A percentile compares a stretch with the other conserved stretches of the same genome.
Conservation (phyloP, 2,888 invertebrate genomes). For the Anaspis maculata region DNA sequence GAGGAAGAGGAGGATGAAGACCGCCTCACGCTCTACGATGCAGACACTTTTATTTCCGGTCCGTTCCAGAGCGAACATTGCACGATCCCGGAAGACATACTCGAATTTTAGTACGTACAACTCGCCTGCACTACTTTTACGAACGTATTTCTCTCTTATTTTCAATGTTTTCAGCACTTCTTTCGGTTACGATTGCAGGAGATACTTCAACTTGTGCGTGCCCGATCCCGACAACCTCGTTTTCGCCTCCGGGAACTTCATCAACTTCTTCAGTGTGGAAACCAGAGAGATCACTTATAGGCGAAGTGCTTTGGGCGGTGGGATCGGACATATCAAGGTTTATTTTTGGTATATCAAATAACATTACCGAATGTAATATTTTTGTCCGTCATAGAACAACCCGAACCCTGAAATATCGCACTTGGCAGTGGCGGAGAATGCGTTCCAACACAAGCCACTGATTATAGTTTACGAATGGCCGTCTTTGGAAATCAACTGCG, state of each 20-base stretch:
- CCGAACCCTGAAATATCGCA: constrained; percentile 51
- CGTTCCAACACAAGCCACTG: constrained; percentile 56
- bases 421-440: constrained; percentile 82
- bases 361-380: too few relatives aligned
- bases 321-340: constrained; percentile 76
- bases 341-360: too few relatives aligned
- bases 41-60: constrained; percentile 50
- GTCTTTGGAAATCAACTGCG: constrained; percentile 60
- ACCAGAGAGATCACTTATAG: constrained; percentile 60
- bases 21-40: constrained; percentile 27
- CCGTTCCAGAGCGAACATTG: constrained; percentile 47
- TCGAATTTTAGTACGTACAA: constrained; percentile 66
- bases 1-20: constrained; percentile 22
- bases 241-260: constrained; percentile 74
- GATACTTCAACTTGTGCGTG: constrained; percentile 70
- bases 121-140: constrained; percentile 37
- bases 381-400: constrained; percentile 36
- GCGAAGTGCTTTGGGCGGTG: constrained; percentile 67
- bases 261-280: constrained; percentile 67
- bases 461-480: constrained; percentile 83
- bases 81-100: constrained; percentile 50
- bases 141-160: not conserved
- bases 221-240: constrained; percentile 66
- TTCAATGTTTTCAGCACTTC: constrained; percentile 53
- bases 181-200: constrained; percentile 78